phyloP scores from a whole-genome alignment of 2,113 vertebrate species.

The Corvus hawaiiensis region DNA sequence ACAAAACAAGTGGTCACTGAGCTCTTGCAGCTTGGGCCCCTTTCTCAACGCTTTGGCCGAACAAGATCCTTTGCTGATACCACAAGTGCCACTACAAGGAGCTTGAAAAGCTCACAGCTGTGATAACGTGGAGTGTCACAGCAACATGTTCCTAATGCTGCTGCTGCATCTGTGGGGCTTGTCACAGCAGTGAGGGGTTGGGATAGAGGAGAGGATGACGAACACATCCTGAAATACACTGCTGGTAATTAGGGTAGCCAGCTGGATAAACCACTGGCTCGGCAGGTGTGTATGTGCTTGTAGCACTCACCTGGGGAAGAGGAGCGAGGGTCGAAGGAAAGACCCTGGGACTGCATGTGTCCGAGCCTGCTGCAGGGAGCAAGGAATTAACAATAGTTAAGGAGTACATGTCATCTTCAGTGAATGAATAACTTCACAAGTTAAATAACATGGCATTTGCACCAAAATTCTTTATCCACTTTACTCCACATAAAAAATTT shows the following conservation, averaged over 20 bases:
- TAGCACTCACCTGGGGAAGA: neutral
- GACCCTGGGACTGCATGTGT: rapidly evolving
- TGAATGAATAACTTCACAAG: neutral
- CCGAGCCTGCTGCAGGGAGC: rapidly evolving
- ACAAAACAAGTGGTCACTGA: neutral
- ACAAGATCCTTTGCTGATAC: neutral
- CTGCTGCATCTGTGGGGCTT: rapidly evolving
- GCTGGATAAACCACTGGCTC: neutral
- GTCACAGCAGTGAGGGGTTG: rapidly evolving
- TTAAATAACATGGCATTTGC: neutral
- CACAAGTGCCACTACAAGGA: neutral
- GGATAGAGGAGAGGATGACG: neutral
- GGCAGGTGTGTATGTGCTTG: neutral
- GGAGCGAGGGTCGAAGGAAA: neutral
- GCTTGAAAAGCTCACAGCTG: rapidly evolving
- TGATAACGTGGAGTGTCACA: neutral
- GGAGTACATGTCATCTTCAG: neutral
- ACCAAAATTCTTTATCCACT: neutral
- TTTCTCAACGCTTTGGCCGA: neutral
- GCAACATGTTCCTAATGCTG: rapidly evolving
- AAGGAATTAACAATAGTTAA: neutral
- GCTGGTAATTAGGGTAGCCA: neutral
- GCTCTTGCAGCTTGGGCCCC: neutral
- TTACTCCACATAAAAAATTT: neutral
- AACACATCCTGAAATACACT: neutral